Conservation (phyloP, 2,888 invertebrate species). For the Polydesmus complanatus region DNA sequence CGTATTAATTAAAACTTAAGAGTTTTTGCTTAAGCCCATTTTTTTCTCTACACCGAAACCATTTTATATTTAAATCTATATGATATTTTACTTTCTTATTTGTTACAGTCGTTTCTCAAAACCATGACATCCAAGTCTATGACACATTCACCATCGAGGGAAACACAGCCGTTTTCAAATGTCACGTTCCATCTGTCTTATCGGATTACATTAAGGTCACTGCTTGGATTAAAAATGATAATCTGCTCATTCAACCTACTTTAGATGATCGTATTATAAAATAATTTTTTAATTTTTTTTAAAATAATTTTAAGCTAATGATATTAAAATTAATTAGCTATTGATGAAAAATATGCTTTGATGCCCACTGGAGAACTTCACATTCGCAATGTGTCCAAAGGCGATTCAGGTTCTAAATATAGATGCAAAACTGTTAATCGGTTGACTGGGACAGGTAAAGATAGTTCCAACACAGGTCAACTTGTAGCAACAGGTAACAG, state of each 20-base stretch:
- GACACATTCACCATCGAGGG: slow-evolving; percentile 9
- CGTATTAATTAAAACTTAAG: too few species aligned
- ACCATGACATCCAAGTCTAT: slow-evolving; percentile 12
- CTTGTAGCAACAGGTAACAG: slow-evolving; percentile 13
- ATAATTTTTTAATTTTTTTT: not conserved
- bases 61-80: not conserved
- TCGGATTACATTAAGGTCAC: slow-evolving; percentile 1
- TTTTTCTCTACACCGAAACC: too few species aligned
- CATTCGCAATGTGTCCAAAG: not conserved
- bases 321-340: not conserved
- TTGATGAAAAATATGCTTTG: slow-evolving; percentile 1
- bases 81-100: not conserved
- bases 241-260: slow-evolving; percentile 6
- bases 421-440: slow-evolving; percentile 13
- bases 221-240: slow-evolving; percentile 13
- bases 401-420: slow-evolving; percentile 6
- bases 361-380: slow-evolving; percentile 10
- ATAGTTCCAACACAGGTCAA: slow-evolving; percentile 6
- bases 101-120: slow-evolving; percentile 5
- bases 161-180: slow-evolving; percentile 13
- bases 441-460: slow-evolving; percentile 1
- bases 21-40: too few species aligned
- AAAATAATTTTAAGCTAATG: not conserved
- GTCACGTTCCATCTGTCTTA: slow-evolving; percentile 9
- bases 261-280: not conserved